Base-by-base conservation (phyloP, 1,140 invertebrate species). In the Lepidostoma basale region DNA sequence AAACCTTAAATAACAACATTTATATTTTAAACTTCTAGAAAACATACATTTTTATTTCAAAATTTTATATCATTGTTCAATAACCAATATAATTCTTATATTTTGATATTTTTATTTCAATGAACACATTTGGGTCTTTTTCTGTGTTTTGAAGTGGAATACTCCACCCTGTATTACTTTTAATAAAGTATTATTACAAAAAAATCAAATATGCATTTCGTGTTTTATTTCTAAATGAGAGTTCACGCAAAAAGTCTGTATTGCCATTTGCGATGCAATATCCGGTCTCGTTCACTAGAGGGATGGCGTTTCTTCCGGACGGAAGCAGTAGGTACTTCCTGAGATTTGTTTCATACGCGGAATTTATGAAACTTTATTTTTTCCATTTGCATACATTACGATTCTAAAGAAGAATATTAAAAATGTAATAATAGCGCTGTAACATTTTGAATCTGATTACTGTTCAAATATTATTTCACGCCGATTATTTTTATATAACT, bases 211-310 rank as follows among this genome's bases (percentile, higher is more conserved):
- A n/a, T n/a, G n/a, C n/a, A n/a, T n/a, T n/a, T n/a, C n/a, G n/a
- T n/a, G n/a, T n/a, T n/a, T n/a, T n/a, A n/a, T n/a, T n/a, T n/a
- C n/a, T n/a, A n/a, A n/a, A n/a, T n/a, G n/a, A n/a, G n/a, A n/a
- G n/a, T n/a, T n/a, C n/a, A n/a, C n/a, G n/a, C n/a, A n/a, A n/a
- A 33, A 30, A 36, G 26, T 14, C 14, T 47, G 44, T 47, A 47
- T 47, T 30, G 52, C 25, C 8, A 18, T 56, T 56, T 56, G 22
- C 44, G 36, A 71, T 71, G 69, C 69, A 71, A 71, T 71, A 67
- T 71, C 69, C 69, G 64, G 69, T 39, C 45, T 64, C 69, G 69
- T 67, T 71, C 67, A 71, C 59, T 47, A 71, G 59, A 67, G 59
- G 69, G 60, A 39, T 71, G 64, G 64, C 39, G 69, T 67, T 60